Evolutionary conservation across 92 coral and sea anemone genomes (phyloP), one percentile per base, ranked within the genome.

Genomic region (Anthopleura xanthogrammica): DNA sequence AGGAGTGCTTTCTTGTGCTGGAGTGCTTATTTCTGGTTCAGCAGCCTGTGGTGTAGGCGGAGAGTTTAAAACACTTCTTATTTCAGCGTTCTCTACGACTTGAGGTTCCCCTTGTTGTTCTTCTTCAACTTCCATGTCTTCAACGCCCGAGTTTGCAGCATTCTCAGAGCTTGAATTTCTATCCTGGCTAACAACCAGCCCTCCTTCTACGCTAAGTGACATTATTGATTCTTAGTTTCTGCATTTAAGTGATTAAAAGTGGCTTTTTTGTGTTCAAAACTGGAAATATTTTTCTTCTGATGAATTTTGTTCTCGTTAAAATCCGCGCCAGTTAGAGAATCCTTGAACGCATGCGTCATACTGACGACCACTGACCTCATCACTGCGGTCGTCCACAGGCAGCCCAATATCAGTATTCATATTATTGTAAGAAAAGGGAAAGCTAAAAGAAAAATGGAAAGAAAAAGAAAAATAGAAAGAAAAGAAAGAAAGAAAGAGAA

Each of bases 51-150:
- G 74, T 29, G 42, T 29, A 29, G 74, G 8, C 17, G 74, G 74
- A 68, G 16, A 2, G 70, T 62, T 36, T 36, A 29, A 68, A 68
- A 9, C 52, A 40, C 14, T 65, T 22, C 9, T 46, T 9, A 39
- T 19, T 58, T 83, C 80, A 24, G 50, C 19, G 75, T 83, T 52
- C 22, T 77, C 41, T 78, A 57, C 73, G 4, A 42, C 81, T 42
- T 20, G 20, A 36, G 9, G 55, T 19, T 43, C 41, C 14, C 2
- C 1, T 8, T 12, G 23, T 23, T 58, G 72, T 10, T 52, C 55
- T 9, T 79, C 52, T 58, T 79, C 72, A 39, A 79, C 72, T 36
- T 79, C 82, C 74, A 79, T 79, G 12, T 56, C 82, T 64, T 79
- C 82, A 19, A 24, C 81, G 52, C n/a, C 5, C 58, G 39, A 1